Evolutionary conservation across 2,797 vertebrate species (phyloP).

Genomic region (Microctenopoma steveboyesi): DNA sequence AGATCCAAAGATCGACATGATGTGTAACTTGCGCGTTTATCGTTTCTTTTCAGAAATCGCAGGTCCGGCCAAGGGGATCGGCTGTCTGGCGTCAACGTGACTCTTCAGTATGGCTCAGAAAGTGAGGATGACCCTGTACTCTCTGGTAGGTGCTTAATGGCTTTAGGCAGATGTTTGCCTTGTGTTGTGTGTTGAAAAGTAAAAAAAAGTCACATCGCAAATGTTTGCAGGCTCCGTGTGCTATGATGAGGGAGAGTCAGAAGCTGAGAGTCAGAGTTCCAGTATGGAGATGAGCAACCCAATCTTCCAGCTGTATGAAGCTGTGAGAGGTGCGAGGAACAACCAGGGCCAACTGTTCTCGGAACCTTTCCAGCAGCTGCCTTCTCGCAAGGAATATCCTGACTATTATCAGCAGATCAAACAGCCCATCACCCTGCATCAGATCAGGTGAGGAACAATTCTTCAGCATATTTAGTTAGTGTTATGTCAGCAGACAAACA

Average conservation of each 20-base stretch:
- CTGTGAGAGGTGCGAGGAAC: slow-evolving; percentile 91
- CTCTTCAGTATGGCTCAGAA: slow-evolving; percentile 96
- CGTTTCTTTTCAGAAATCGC: slow-evolving; percentile 87
- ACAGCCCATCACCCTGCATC: slow-evolving; percentile 91
- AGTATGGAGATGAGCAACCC: slow-evolving; percentile 93
- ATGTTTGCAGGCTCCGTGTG: slow-evolving; percentile 87
- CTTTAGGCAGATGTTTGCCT: neutral
- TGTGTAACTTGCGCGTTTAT: slow-evolving; percentile 20
- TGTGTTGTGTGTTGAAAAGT: neutral
- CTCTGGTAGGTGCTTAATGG: slow-evolving; percentile 82
- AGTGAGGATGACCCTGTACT: slow-evolving; percentile 96
- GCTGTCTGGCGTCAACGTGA: slow-evolving; percentile 92
- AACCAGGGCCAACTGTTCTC: slow-evolving; percentile 94
- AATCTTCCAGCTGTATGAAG: slow-evolving; percentile 95
- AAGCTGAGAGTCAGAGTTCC: slow-evolving; percentile 94
- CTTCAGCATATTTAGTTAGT: neutral
- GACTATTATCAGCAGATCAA: slow-evolving; percentile 99
- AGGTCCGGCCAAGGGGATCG: slow-evolving; percentile 94
- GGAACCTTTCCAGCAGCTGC: slow-evolving; percentile 95
- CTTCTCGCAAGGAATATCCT: slow-evolving; percentile 95
- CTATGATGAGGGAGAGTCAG: slow-evolving; percentile 94
- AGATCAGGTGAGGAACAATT: slow-evolving; percentile 88
- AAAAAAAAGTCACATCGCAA: neutral
- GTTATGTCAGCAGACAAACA: neutral
- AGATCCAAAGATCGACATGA: neutral